Evolutionary conservation across 2,797 vertebrate genomes (phyloP).

Genomic region (Cygnus olor): DNA sequence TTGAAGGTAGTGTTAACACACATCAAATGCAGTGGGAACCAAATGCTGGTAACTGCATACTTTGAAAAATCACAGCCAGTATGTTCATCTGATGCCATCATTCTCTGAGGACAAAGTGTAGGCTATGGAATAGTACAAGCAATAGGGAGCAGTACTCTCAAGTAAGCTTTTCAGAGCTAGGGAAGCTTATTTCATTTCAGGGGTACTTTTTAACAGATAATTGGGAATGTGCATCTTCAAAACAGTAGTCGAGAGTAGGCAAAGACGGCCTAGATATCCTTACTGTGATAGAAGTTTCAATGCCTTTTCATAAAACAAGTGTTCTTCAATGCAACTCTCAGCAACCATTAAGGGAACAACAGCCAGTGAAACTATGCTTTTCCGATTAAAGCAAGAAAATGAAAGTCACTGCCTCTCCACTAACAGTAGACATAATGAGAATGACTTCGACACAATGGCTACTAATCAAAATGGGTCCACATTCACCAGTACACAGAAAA

Average conservation of each 20-base stretch:
- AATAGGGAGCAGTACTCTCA: conserved; percentile 42
- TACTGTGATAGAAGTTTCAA: conserved; percentile 9
- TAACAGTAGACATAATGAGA: not conserved
- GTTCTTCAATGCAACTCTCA: conserved; percentile 32
- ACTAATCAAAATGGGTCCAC: not conserved
- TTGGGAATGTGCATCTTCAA: not conserved
- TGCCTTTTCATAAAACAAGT: conserved; percentile 17
- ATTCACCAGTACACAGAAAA: not conserved
- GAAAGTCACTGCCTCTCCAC: not conserved
- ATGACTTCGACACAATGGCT: not conserved
- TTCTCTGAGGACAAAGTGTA: conserved; percentile 44
- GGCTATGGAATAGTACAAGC: conserved; percentile 46
- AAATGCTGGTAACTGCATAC: conserved; percentile 37
- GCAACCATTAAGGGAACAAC: conserved; percentile 20
- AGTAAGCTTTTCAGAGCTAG: conserved; percentile 39
- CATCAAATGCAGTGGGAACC: not conserved
- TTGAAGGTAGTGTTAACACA: conserved; percentile 55
- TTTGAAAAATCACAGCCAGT: conserved; percentile 61
- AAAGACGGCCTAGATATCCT: conserved; percentile 12
- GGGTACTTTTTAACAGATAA: conserved; percentile 17
- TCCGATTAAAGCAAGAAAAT: not conserved
- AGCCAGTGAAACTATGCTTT: not conserved
- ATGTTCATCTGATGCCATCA: conserved; percentile 43
- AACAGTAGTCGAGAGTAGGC: conserved; percentile 24
- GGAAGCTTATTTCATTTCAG: conserved; percentile 35